Base-by-base conservation (phyloP, 2,888 invertebrate species). In the Pharmacophagus antenor region DNA sequence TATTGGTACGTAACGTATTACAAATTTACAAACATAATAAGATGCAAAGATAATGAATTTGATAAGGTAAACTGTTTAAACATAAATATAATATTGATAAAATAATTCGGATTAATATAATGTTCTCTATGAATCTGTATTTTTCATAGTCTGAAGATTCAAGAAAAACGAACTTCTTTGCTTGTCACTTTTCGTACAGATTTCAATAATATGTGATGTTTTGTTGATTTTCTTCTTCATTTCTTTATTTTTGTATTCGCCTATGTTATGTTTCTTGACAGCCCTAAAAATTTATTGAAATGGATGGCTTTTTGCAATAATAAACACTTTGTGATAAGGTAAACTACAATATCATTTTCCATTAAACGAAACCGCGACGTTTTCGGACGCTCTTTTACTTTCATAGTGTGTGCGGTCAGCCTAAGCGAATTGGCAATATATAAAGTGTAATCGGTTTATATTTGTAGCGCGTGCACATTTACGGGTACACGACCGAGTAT, bases 401-500 rank as follows among this genome's bases (percentile, higher is more conserved):
- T 2, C 44, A 2, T n/a, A n/a, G n/a, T n/a, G 47, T 47, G 10
- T 22, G 47, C 10, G 47, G 22, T 2, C 47, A 20, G 18, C 47
- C 47, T 47, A 47, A 47, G 18, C 18, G 18, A 18, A 44, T 44
- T 44, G 47, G 47, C 47, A 47, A 47, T 47, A 20, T 22, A 2
- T 47, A 20, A 23, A 27, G 25, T 25, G 12, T 46, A 20, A 27
- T 54, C 42, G 20, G n/a, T 46, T 20, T 53, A 25, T 53, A 21
- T 46, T 20, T 53, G 15, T 53, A 53, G 23, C 17, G 23, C 20
- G 41, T 25, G 15, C 22, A 48, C 56, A 49, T 41, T 27, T 4
- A 22, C 41, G 50, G 60, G 60, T 60, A 46, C 55, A 60, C 46
- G 60, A 60, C 55, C 60, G 55, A 31, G 44, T 55, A 55, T 22